phyloP scores from a whole-genome alignment of 37 sponge, comb jelly and placozoan genomes.

The Diacarnus erythraeanus region DNA sequence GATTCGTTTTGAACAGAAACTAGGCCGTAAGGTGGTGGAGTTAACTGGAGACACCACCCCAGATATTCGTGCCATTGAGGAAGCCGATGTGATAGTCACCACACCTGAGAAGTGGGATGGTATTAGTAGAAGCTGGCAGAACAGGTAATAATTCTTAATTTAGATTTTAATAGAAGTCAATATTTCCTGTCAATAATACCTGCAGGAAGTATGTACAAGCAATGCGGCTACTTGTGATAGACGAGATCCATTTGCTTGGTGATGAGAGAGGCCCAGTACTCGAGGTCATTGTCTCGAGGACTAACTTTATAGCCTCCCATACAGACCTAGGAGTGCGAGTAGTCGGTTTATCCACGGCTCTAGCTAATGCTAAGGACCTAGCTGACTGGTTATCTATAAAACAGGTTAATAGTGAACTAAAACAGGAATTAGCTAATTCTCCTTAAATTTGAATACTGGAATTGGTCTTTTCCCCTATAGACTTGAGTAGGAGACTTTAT shows the following conservation, averaged over 20 bases:
- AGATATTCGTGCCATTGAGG: constrained; percentile 86
- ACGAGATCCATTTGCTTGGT: constrained; percentile 98
- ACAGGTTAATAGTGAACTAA: constrained; percentile 30
- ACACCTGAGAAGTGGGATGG: constrained; percentile 99
- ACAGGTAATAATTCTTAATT: constrained; percentile 38
- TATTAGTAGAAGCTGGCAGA: constrained; percentile 97
- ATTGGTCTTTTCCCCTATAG: too few relatives aligned
- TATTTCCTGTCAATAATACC: not conserved
- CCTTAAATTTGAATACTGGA: not conserved
- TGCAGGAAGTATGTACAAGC: constrained; percentile 71
- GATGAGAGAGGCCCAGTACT: constrained; percentile 97
- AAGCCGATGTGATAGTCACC: constrained; percentile 95
- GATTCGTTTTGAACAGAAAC: constrained; percentile 65
- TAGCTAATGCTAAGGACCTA: constrained; percentile 96
- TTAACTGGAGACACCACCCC: constrained; percentile 97
- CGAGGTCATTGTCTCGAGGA: constrained; percentile 96
- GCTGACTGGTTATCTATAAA: constrained; percentile 94
- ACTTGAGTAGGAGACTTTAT: too few relatives aligned
- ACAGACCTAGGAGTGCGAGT: constrained; percentile 84
- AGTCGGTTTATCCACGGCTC: constrained; percentile 94
- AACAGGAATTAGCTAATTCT: not conserved
- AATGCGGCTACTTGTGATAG: constrained; percentile 89
- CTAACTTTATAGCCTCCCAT: constrained; percentile 98
- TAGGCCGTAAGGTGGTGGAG: constrained; percentile 91
- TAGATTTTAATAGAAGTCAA: not conserved